Conservation (phyloP, 2,113 vertebrate species). For the Mandrillus leucophaeus region DNA sequence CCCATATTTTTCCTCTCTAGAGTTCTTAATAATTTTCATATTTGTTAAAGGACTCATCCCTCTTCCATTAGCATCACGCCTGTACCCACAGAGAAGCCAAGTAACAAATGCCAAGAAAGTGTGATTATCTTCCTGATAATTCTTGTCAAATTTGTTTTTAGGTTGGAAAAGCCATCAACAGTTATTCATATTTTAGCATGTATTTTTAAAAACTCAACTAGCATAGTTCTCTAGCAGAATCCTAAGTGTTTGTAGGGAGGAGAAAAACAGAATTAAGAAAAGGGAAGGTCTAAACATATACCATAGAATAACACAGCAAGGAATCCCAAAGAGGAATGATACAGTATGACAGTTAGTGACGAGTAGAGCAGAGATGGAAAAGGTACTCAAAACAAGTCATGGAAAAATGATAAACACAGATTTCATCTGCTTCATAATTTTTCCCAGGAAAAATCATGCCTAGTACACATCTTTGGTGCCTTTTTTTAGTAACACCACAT, state of each 20-base stretch:
- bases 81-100: neutral
- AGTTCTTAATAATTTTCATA: neutral
- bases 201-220: neutral
- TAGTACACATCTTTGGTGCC: slow-evolving; percentile 57
- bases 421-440: slow-evolving; percentile 65
- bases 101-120: neutral
- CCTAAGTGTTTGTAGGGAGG: neutral
- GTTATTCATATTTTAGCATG: neutral
- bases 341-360: neutral
- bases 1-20: neutral
- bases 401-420: slow-evolving; percentile 66
- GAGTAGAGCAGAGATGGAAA: neutral
- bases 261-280: neutral
- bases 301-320: neutral
- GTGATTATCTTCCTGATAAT: neutral
- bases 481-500: slow-evolving; percentile 73
- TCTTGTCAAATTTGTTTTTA: neutral
- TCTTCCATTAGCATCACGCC: neutral
- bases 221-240: neutral
- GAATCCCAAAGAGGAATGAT: neutral
- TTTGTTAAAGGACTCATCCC: neutral
- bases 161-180: neutral
- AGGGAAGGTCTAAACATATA: neutral
- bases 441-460: slow-evolving; percentile 52
- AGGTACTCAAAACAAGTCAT: neutral